Evolutionary conservation across 2,797 vertebrate genomes (phyloP).

Genomic region (Eospalax fontanierii): DNA sequence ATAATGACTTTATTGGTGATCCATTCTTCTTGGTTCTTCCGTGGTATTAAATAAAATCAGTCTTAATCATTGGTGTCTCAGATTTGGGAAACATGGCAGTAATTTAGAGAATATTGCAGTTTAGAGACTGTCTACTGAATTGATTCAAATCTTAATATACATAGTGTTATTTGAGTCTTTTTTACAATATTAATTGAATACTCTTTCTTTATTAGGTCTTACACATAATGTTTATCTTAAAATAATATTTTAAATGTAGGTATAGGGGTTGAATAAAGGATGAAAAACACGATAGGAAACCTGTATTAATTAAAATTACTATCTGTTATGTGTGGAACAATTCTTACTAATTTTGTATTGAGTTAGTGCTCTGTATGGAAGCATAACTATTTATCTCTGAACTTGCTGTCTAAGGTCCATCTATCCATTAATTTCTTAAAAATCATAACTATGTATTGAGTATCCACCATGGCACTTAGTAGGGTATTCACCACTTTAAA

Average conservation of each 20-base stretch:
- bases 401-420: neutral
- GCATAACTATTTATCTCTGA: neutral
- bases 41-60: neutral
- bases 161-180: neutral
- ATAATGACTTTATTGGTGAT: neutral
- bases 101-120: neutral
- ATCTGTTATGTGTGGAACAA: neutral
- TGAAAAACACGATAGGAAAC: neutral
- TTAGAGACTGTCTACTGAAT: neutral
- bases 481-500: neutral
- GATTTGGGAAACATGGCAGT: neutral
- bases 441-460: neutral
- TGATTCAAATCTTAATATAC: slow-evolving; percentile 35
- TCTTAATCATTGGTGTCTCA: neutral
- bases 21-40: neutral
- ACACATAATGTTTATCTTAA: neutral
- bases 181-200: neutral
- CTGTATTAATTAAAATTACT: neutral
- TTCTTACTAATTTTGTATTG: neutral
- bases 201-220: neutral
- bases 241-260: neutral
- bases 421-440: neutral
- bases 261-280: neutral
- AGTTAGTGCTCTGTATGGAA: neutral
- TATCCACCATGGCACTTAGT: neutral